Percentiles rank a stretch among this genome's conserved stretches.
phyloP scores from a whole-genome alignment of 2,113 vertebrate species.

The Microtus ochrogaster region DNA sequence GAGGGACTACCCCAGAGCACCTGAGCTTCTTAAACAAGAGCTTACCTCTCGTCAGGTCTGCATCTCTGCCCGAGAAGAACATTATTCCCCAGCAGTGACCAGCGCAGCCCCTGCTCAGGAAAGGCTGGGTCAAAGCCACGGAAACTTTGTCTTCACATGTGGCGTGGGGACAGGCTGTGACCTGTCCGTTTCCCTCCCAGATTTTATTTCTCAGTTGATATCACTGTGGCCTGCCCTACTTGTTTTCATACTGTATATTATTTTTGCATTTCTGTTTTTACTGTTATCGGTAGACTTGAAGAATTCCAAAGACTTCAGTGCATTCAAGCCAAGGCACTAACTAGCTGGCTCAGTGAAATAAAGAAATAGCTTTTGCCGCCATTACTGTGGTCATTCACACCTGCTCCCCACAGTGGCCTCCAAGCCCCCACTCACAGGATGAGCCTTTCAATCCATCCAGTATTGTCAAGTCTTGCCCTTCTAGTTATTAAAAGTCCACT shows the following conservation, averaged over 20 bases:
- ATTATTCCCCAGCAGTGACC: too few relatives aligned
- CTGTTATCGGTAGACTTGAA: not conserved
- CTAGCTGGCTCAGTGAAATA: not conserved
- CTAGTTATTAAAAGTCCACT: not conserved
- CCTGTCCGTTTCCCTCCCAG: not conserved
- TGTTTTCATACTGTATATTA: not conserved
- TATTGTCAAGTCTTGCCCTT: not conserved
- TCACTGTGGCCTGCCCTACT: not conserved
- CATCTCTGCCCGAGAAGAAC: not conserved
- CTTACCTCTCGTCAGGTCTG: not conserved
- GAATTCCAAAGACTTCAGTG: slow-evolving; percentile 25
- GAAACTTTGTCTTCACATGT: not conserved
- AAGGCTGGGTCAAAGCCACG: not conserved
- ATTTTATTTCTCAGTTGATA: not conserved
- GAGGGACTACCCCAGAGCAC: not conserved
- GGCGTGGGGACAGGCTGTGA: not conserved
- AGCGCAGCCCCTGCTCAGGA: not conserved
- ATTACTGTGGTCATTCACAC: too few relatives aligned
- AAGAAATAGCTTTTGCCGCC: not conserved
- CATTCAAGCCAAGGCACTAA: not conserved
- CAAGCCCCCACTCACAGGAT: not conserved
- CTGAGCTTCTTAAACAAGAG: not conserved
- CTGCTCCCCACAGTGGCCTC: not conserved
- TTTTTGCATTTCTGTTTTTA: not conserved
- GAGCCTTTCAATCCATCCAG: not conserved